Percentiles rank a stretch among this genome's conserved stretches.
Evolutionary conservation across 2,113 vertebrate genomes (phyloP).

Genomic region (Hemibagrus wyckioides): DNA sequence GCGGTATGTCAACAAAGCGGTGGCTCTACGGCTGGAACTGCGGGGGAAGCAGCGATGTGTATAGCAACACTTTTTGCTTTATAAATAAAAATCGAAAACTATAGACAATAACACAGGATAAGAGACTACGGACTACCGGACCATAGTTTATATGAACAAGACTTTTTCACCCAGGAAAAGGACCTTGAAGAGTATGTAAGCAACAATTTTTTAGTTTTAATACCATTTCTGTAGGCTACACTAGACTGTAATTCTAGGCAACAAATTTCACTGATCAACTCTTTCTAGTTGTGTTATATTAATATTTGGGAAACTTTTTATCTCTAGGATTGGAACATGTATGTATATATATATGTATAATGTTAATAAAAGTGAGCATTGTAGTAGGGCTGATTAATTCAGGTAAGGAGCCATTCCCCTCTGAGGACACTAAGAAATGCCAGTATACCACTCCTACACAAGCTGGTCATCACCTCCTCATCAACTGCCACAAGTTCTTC

Average conservation of each 20-base stretch:
- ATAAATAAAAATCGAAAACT: background rate
- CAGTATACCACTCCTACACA: background rate
- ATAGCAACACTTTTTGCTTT: background rate
- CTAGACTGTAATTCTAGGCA: background rate
- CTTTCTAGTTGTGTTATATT: background rate
- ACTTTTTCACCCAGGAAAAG: background rate
- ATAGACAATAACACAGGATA: background rate
- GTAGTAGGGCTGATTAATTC: background rate
- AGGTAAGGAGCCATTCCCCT: background rate
- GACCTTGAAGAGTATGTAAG: background rate
- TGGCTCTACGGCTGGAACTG: background rate
- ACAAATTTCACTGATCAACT: background rate
- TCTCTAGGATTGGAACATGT: background rate
- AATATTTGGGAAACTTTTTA: background rate
- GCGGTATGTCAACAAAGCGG: conserved; percentile 14
- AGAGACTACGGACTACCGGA: background rate
- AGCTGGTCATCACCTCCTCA: background rate
- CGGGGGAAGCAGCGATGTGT: background rate
- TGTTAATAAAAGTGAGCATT: background rate
- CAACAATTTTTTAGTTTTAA: background rate
- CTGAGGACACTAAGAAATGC: background rate
- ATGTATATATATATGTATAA: background rate
- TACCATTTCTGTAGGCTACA: background rate
- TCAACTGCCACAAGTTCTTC: background rate
- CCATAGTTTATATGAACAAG: background rate